Conservation (phyloP, 2,888 invertebrate species). For the Coecobrya sp. region DNA sequence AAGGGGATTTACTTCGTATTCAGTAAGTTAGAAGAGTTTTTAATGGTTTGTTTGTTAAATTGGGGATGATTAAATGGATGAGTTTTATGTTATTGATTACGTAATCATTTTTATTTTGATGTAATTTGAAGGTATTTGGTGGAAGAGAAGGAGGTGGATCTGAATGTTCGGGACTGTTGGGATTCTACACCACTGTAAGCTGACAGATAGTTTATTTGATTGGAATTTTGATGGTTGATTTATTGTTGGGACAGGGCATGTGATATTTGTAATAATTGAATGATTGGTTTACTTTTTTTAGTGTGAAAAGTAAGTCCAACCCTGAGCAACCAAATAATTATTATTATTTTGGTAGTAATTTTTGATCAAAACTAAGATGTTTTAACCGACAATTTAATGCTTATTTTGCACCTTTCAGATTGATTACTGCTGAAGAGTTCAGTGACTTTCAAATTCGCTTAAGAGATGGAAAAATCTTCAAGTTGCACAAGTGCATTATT, state of each 20-base stretch:
- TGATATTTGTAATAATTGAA: slow-evolving; percentile 18
- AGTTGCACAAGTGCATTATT: slow-evolving; percentile 88
- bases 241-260: not conserved
- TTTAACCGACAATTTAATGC: not conserved
- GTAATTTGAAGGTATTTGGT: slow-evolving; percentile 87
- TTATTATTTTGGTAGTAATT: not conserved
- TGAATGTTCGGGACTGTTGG: slow-evolving; percentile 89
- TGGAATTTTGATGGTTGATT: not conserved
- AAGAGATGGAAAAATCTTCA: slow-evolving; percentile 87
- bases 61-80: not conserved
- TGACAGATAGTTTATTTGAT: not conserved
- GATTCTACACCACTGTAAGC: slow-evolving; percentile 89
- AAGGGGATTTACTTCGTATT: slow-evolving; percentile 86
- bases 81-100: not conserved
- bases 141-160: slow-evolving; percentile 88
- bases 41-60: not conserved
- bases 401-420: slow-evolving; percentile 74
- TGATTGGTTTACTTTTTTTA: too few relatives aligned
- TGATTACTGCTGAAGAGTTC: slow-evolving; percentile 87
- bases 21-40: slow-evolving; percentile 84
- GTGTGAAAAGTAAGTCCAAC: too few relatives aligned
- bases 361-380: too few relatives aligned
- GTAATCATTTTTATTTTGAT: not conserved
- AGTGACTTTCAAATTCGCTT: slow-evolving; percentile 88
- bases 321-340: slow-evolving; percentile 49